A percentile compares a stretch with the other conserved stretches of the same genome.
phyloP scores from a whole-genome alignment of 2,113 vertebrate species.

The Periophthalmodon schlosseri region DNA sequence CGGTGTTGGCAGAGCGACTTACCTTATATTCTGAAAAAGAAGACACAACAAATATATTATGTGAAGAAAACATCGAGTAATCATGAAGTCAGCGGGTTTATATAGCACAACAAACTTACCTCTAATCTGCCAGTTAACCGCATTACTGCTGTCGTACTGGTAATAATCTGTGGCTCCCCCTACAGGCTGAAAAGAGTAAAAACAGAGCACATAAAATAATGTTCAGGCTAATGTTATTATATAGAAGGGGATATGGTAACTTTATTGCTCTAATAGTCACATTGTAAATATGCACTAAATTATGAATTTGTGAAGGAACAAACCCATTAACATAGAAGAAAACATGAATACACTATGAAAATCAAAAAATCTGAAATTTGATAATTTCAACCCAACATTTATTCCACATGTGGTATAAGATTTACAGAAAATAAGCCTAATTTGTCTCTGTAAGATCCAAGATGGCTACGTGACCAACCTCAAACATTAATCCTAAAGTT shows the following conservation, averaged over 20 bases:
- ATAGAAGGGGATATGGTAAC: too few relatives aligned
- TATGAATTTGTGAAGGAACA: too few relatives aligned
- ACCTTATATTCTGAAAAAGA: conserved; percentile 93
- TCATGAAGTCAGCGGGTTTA: conserved; percentile 2
- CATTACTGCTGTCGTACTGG: conserved; percentile 91
- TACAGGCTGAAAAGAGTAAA: conserved; percentile 63
- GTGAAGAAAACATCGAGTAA: not conserved
- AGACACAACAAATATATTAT: not conserved
- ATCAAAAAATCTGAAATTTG: too few relatives aligned
- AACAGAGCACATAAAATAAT: not conserved
- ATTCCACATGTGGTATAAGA: too few relatives aligned
- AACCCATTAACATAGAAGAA: too few relatives aligned
- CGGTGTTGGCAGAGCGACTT: conserved; percentile 58
- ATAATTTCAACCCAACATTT: too few relatives aligned
- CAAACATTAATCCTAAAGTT: not conserved
- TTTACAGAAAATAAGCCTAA: not conserved
- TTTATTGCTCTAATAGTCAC: too few relatives aligned
- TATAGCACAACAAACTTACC: conserved; percentile 71
- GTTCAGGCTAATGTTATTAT: too few relatives aligned
- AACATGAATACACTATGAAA: not conserved
- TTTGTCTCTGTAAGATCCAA: not conserved
- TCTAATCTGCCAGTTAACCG: conserved; percentile 94
- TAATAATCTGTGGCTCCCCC: conserved; percentile 86
- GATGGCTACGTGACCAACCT: not conserved
- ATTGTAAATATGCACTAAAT: too few relatives aligned